Evolutionary conservation across 1,140 invertebrate species (phyloP), one percentile per base, ranked within the genome.

Genomic region (Leptinotarsa defecta): DNA sequence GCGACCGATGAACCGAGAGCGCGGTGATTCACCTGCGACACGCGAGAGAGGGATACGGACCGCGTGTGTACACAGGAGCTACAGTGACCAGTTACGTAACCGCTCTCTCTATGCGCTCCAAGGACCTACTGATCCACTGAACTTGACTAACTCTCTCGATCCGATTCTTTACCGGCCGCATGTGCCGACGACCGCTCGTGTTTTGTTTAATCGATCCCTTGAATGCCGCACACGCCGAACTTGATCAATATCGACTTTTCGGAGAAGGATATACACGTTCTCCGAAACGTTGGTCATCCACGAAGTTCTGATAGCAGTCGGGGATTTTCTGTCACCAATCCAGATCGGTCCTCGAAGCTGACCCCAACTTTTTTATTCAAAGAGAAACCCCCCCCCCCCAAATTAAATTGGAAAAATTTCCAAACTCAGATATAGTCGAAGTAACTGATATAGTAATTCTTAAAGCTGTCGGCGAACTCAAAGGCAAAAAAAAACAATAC

Each of bases 91-190:
- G 61, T 62, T 43, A 43, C 34, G 34, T 43, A 57, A 65, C 64
- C 64, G 64, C 64, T n/a, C 64, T 65, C 17, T 13, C 52, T 57
- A 19, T 57, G 15, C 52, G 52, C 52, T 73, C 62, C 64, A 73
- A 64, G 48, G 71, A 73, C 71, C 71, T 73, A 73, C 71, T 73
- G 62, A 73, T 63, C 71, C 71, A 73, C 57, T 73, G 71, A 73
- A 73, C 71, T 73, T 73, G 71, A 73, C 71, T 73, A 61, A 65
- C 13, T 73, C 71, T 61, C 17, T 17, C 52, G 34, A 57, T 15
- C 52, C 34, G n/a, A 27, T 43, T 43, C 34, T 43, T 43, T 43
- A 43, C 34, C 34, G 34, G 34, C 34, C 34, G 71, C 71, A 65
- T 73, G 69, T 71, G 71, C 61, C 71, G 63, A 65, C 71, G 57